Percentiles rank a stretch among this genome's conserved stretches.
These are phyloP conservation scores for Sipunculus nudus DNA, from an alignment of 2,888 invertebrate species.

Conservation along the genomic window DNA sequence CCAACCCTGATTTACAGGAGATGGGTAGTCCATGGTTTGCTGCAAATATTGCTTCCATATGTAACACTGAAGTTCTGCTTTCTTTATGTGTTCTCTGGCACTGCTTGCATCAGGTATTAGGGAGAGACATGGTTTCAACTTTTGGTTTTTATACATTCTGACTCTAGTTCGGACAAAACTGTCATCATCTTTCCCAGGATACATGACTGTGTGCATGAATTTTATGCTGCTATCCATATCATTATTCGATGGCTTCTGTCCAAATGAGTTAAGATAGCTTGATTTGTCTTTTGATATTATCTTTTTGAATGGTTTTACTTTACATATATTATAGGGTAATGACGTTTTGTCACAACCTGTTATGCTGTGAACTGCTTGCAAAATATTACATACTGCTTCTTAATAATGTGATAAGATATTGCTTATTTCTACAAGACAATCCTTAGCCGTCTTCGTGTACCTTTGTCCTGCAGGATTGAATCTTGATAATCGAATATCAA, in stretches of 20 bases:
- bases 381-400: not conserved
- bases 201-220: not conserved
- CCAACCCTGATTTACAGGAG: too few relatives aligned
- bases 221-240: not conserved
- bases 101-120: too few relatives aligned
- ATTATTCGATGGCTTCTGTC: not conserved
- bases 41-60: too few relatives aligned
- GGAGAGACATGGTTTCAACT: too few relatives aligned
- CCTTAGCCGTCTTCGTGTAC: too few relatives aligned
- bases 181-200: not conserved
- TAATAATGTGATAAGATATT: too few relatives aligned
- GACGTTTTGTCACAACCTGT: constrained; percentile 1
- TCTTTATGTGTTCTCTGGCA: too few relatives aligned
- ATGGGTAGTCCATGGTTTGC: too few relatives aligned
- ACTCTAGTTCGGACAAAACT: not conserved
- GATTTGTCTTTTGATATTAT: not conserved
- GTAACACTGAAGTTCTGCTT: too few relatives aligned
- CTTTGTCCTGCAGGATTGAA: not conserved
- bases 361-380: not conserved
- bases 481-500: not conserved
- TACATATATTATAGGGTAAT: not conserved
- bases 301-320: not conserved
- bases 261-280: not conserved
- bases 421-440: too few relatives aligned
- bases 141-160: not conserved